Conservation (phyloP, 2,797 vertebrate species). For the Megaceryle alcyon region DNA sequence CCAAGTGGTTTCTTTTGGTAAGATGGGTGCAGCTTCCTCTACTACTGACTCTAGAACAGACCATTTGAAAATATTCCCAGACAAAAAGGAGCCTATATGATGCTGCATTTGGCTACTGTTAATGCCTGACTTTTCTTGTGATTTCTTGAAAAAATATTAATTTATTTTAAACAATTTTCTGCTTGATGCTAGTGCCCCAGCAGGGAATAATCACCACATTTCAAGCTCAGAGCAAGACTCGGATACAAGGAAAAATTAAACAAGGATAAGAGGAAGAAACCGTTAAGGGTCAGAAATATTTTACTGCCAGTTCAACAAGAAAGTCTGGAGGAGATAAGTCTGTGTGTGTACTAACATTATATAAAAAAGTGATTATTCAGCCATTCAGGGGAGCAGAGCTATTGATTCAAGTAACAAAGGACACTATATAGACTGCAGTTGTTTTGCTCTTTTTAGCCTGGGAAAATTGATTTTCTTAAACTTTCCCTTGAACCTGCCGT, state of each 20-base stretch:
- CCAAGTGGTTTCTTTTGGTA: fast-evolving
- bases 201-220: conserved; percentile 55
- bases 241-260: conserved; percentile 47
- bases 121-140: neutral
- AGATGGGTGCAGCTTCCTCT: neutral
- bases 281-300: conserved; percentile 65
- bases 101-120: neutral
- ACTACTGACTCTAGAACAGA: neutral
- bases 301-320: conserved; percentile 70
- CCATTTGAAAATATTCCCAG: neutral
- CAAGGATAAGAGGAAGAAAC: conserved; percentile 57
- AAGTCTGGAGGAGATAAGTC: conserved; percentile 80
- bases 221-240: conserved; percentile 48
- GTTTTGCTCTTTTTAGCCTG: conserved; percentile 77
- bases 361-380: conserved; percentile 89
- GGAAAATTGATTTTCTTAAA: conserved; percentile 82
- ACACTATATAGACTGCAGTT: conserved; percentile 65
- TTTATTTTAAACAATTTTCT: conserved; percentile 60
- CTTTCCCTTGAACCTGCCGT: conserved; percentile 44
- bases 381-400: conserved; percentile 82
- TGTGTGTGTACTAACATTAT: conserved; percentile 77
- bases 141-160: conserved; percentile 54
- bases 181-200: conserved; percentile 5
- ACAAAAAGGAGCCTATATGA: neutral
- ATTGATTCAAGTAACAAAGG: conserved; percentile 85